Percentiles rank a stretch among this genome's conserved stretches.
These are phyloP conservation scores for Meloidogyne chitwoodi DNA, from an alignment of 1,140 invertebrate genomes.

Conservation along the genomic window DNA sequence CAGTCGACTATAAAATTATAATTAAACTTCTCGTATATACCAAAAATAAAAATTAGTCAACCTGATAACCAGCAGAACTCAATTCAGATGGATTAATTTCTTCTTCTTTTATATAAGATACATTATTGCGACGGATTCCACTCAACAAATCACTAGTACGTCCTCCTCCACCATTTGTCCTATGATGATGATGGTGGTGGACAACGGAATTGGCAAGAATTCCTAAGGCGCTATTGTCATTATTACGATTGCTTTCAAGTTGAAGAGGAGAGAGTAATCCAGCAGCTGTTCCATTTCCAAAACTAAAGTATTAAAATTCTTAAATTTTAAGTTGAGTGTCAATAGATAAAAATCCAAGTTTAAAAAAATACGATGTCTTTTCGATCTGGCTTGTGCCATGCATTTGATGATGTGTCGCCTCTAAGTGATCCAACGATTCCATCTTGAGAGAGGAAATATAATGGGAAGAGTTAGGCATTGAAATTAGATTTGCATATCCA, in stretches of 20 bases:
- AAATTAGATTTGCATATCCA: constrained; percentile 27
- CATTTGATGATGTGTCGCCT: constrained; percentile 21
- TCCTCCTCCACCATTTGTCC: constrained; percentile 23
- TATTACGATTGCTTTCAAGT: constrained; percentile 16
- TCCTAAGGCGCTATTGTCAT: constrained; percentile 5
- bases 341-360: neutral
- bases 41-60: neutral
- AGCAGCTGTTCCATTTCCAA: constrained; percentile 27
- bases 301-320: constrained; percentile 16
- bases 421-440: constrained; percentile 30
- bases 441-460: constrained; percentile 33
- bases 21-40: no score
- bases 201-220: neutral
- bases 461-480: constrained; percentile 31
- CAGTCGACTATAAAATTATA: neutral
- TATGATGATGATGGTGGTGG: constrained; percentile 22
- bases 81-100: constrained; percentile 17
- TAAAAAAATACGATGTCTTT: constrained; percentile 6
- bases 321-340: no score
- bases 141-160: constrained; percentile 28
- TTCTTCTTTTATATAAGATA: constrained; percentile 31
- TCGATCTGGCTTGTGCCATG: constrained; percentile 7
- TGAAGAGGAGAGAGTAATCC: constrained; percentile 32
- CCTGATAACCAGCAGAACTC: constrained; percentile 4
- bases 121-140: constrained; percentile 27